Evolutionary conservation across 1,140 invertebrate genomes (phyloP).

Genomic region (Drosophila pseudoananassae): DNA sequence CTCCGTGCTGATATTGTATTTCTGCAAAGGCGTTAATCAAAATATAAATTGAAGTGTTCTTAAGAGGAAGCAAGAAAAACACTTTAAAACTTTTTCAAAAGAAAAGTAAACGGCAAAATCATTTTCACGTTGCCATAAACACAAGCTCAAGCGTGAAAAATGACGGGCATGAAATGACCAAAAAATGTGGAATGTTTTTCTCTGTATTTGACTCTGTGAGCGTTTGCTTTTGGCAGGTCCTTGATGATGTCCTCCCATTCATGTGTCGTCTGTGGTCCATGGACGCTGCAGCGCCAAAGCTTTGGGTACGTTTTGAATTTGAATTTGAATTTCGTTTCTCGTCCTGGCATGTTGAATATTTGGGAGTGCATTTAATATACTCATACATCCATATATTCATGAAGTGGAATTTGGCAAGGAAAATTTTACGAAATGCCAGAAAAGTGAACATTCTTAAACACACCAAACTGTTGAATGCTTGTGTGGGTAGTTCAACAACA

Average conservation of each 20-base stretch:
- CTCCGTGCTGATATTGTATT: conserved; percentile 89
- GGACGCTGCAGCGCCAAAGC: conserved; percentile 6
- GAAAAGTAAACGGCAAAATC: conserved; percentile 51
- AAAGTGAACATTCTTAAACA: conserved; percentile 6
- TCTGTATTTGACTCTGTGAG: conserved; percentile 29
- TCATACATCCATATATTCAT: conserved; percentile 14
- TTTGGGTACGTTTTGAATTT: conserved; percentile 30
- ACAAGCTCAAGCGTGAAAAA: conserved; percentile 73
- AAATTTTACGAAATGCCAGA: conserved; percentile 16
- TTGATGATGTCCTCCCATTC: conserved; percentile 30
- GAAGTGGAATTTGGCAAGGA: conserved; percentile 21
- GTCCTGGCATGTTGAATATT: conserved; percentile 30
- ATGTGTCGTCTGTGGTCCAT: conserved; percentile 1
- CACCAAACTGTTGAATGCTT: conserved; percentile 40
- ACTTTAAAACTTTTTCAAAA: conserved; percentile 30
- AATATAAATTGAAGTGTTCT: conserved; percentile 39
- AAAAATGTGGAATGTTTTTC: conserved; percentile 54
- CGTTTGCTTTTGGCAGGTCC: conserved; percentile 45
- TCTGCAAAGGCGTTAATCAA: conserved; percentile 85
- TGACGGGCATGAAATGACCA: conserved; percentile 79
- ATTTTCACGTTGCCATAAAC: conserved; percentile 63
- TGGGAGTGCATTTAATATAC: conserved; percentile 35
- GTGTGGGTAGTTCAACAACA: neutral
- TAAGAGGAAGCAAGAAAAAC: conserved; percentile 3
- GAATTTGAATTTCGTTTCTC: conserved; percentile 14